phyloP scores from a whole-genome alignment of 2,113 vertebrate species.

The Todiramphus saurophagus region DNA sequence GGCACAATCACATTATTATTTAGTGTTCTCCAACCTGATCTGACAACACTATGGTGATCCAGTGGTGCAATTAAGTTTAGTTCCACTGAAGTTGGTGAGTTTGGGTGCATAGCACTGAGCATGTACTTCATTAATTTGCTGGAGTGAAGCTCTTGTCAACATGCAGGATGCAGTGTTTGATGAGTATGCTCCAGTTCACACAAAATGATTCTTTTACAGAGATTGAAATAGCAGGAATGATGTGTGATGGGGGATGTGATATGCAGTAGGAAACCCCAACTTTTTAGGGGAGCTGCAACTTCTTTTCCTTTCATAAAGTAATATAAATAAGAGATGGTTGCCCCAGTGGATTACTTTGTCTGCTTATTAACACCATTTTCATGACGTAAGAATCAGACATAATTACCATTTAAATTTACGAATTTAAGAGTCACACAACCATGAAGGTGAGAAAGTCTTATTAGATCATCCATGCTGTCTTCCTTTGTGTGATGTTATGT shows the following conservation, averaged over 20 bases:
- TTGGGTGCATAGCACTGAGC: background rate
- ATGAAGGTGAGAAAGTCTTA: background rate
- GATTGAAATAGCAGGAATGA: constrained; percentile 26
- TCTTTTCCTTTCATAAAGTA: background rate
- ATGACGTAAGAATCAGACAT: background rate
- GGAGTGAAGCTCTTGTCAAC: background rate
- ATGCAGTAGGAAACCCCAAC: background rate
- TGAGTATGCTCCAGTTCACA: constrained; percentile 10
- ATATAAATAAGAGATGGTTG: background rate
- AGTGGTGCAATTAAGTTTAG: background rate
- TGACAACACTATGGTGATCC: background rate
- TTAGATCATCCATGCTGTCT: background rate
- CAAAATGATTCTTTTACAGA: background rate
- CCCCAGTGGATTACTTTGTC: background rate
- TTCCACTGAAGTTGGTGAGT: background rate
- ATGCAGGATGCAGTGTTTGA: constrained; percentile 4
- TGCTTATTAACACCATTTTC: background rate
- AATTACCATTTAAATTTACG: background rate
- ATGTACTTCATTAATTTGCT: background rate
- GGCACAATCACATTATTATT: background rate
- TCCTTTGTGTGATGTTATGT: background rate
- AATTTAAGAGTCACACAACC: background rate
- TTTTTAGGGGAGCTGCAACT: background rate
- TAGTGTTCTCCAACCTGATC: background rate
- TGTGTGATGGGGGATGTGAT: constrained; percentile 5